phyloP scores from a whole-genome alignment of 2,113 vertebrate species.

The Pterocles orientalis region DNA sequence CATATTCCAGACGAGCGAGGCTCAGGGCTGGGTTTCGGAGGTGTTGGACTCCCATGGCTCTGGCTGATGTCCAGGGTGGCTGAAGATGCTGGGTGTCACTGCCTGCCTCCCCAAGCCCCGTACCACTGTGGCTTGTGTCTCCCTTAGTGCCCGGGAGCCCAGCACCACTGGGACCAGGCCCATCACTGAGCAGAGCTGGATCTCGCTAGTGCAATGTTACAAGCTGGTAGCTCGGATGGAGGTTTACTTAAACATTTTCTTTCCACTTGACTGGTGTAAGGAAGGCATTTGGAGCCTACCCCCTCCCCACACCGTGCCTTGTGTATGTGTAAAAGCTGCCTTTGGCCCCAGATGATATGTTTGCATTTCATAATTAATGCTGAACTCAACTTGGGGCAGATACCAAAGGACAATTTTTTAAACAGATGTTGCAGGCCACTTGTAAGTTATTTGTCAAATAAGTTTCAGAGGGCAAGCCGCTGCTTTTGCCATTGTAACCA shows the following conservation, averaged over 20 bases:
- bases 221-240: neutral
- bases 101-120: rapidly evolving
- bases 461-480: constrained; percentile 44
- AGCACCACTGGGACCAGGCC: neutral
- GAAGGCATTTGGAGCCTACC: neutral
- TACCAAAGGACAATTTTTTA: constrained; percentile 20
- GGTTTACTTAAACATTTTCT: neutral
- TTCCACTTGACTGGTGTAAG: neutral
- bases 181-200: rapidly evolving
- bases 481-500: constrained; percentile 66
- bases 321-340: constrained; percentile 22
- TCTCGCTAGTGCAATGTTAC: rapidly evolving
- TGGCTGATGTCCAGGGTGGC: neutral
- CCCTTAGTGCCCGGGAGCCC: rapidly evolving
- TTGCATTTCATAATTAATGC: constrained; percentile 43
- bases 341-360: constrained; percentile 1
- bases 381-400: constrained; percentile 9
- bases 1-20: rapidly evolving
- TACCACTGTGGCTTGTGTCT: rapidly evolving
- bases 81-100: neutral
- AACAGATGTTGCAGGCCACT: constrained; percentile 54
- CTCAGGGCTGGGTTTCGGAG: rapidly evolving
- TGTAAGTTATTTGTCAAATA: constrained; percentile 59
- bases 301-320: rapidly evolving
- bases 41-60: neutral